Evolutionary conservation across 2,888 invertebrate genomes (phyloP), one percentile per base, ranked within the genome.

Genomic region (Therioaphis trifolii): DNA sequence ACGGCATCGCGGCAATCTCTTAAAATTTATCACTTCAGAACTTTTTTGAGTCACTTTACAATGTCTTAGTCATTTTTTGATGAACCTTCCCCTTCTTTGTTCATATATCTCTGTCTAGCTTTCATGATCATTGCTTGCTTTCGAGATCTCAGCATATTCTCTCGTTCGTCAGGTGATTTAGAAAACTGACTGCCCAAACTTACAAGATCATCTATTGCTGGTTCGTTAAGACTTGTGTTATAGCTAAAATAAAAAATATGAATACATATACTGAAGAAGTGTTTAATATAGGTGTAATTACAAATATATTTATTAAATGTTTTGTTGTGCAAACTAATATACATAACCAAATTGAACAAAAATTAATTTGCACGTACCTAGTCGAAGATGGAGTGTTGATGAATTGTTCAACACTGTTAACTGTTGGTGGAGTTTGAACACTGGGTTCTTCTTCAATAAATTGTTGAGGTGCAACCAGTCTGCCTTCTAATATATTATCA

Each of bases 401-500:
- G 71, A 46, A 76, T 27, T 79, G 71, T 74, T 75, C 84, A 43
- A 78, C 49, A 3, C 27, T 72, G 24, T 49, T 82, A 24, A 82
- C 72, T n/a, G 43, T 52, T 15, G 63, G 84, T 24, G 79, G 24
- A 46, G 69, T 72, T 71, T 84, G 84, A 18, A 84, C 82, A 18
- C 76, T 76, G 35, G 74, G 55, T 61, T 85, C 85, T 9, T 77
- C 72, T 14, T 84, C 79, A 55, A 85, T 29, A 35, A 88, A 88
- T 78, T 90, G 89, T 84, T 90, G 89, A 15, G 92, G 91, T 84
- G 91, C 89, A 43, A 90, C 90, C 87, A 93, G 89, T 84, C 93
- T 90, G 18, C 94, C 94, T 87, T 95, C 95, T 40, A 96, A 90
- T 87, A 96, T 94, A 89, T 96, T 96, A 88, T 96, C 95, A 86